Base-by-base conservation (phyloP, 2,797 vertebrate genomes). In the Tragelaphus oryx region DNA sequence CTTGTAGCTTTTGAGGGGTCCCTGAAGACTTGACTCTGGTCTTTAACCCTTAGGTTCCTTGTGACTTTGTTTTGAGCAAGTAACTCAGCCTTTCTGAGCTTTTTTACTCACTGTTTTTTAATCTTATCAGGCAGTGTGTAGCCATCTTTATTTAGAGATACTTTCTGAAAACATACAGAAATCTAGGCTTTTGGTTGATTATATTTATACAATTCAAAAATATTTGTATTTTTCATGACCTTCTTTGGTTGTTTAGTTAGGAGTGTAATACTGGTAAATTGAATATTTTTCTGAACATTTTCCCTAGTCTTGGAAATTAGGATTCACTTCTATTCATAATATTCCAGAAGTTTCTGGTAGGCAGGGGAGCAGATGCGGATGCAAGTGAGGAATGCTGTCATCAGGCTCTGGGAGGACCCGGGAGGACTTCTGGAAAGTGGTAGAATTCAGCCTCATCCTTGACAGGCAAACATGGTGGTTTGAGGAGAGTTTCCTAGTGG, bases 171-270 rank as follows among this genome's bases (percentile, higher is more conserved):
- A 89, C 22, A 75, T 71, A 59, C 16, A 87, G 68, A 91, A 85
- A 76, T 85, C 6, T 59, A 93, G 78, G 37, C 30, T 95, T 89
- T 95, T 71, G 81, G 62, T 92, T 48, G 80, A 57, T 75, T 78
- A 28, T 87, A 78, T 92, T 62, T 44, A 17, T 87, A 12, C 84
- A 95, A 89, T 52, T 89, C 13, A 52, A 50, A 92, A 92, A 46
- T 76, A 71, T 22, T 87, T 68, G 20, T 48, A 60, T 92, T 92
- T 37, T 79, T 78, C 17, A 5, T 92, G 81, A 92, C 41, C 22
- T 89, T 68, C 33, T 41, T 30, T 94, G 37, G 6, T 90, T 59
- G 52, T 44, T 71, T n/a, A 37, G 60, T 86, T 95, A 80, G 54
- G 80, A 89, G 60, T 92, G 55, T n/a, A 62, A 24, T 62, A 17